phyloP scores from a whole-genome alignment of 1,140 invertebrate species.

The Cydia amplana region DNA sequence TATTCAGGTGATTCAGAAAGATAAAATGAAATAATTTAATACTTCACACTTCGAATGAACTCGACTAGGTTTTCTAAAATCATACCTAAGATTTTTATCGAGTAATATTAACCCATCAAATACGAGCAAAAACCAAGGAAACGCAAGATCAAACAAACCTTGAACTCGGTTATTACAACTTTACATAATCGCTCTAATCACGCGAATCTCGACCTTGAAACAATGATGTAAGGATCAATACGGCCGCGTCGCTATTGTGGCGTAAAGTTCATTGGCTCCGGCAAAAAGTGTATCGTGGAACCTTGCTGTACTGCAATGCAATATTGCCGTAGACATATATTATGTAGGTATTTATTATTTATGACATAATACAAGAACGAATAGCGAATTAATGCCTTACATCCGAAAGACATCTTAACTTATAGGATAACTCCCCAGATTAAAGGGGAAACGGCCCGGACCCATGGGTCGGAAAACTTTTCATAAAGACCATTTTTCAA shows the following conservation, averaged over 20 bases:
- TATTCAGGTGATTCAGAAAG: no score
- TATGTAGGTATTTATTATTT: no score
- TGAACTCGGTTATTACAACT: constrained; percentile 10
- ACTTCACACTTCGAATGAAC: background rate
- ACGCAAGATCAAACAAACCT: constrained; percentile 14
- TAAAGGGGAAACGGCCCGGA: no score
- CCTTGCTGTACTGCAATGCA: constrained; percentile 2
- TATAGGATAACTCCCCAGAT: no score
- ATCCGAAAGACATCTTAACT: no score
- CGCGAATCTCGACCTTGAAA: background rate
- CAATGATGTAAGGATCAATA: background rate
- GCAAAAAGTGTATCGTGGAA: constrained; percentile 18
- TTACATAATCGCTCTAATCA: background rate
- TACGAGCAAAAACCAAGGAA: background rate
- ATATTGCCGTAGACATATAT: background rate
- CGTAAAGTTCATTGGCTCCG: background rate
- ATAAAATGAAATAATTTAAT: background rate
- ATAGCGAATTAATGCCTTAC: no score
- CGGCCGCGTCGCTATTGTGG: background rate
- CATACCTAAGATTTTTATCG: background rate
- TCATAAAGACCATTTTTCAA: no score
- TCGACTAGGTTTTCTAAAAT: background rate
- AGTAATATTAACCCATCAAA: background rate
- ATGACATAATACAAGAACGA: no score
- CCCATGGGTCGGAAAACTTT: no score